Conservation (phyloP, 1,140 invertebrate genomes). For the Macrobrachium rosenbergii region DNA sequence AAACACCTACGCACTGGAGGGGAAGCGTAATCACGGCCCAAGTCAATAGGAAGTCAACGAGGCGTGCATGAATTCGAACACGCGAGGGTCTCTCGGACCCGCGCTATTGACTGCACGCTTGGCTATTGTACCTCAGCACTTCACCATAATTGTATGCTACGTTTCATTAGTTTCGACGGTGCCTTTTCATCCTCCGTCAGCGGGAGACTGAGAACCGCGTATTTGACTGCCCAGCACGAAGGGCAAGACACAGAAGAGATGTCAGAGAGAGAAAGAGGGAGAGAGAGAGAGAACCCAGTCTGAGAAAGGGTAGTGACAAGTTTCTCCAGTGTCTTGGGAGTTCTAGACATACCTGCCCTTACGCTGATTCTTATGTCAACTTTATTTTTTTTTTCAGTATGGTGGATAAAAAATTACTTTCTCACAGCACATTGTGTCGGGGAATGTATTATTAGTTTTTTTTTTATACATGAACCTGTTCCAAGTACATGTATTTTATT, state of each 20-base stretch:
- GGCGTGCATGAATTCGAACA: background rate
- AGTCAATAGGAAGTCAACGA: background rate
- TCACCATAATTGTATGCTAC: slow-evolving; percentile 61
- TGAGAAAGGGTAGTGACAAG: background rate
- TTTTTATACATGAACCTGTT: too few species aligned
- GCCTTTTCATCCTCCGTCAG: slow-evolving; percentile 58
- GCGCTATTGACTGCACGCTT: slow-evolving; percentile 53
- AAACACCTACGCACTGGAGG: too few species aligned
- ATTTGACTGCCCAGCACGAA: slow-evolving; percentile 59
- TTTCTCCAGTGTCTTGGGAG: too few species aligned
- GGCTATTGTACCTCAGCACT: slow-evolving; percentile 55
- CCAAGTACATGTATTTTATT: too few species aligned
- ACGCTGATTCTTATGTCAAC: too few species aligned
- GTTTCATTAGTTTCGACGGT: slow-evolving; percentile 58
- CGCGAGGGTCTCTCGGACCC: background rate
- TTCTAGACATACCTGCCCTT: too few species aligned
- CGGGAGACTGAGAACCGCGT: slow-evolving; percentile 55
- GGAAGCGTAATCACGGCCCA: too few species aligned
- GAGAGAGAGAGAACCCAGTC: background rate
- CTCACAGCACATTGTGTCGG: too few species aligned
- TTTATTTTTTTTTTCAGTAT: too few species aligned
- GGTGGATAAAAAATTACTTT: too few species aligned
- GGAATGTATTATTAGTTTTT: too few species aligned
- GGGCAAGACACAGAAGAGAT: background rate
- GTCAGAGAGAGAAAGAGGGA: background rate